These are phyloP conservation scores for Pitta sordida DNA, from an alignment of 2,113 vertebrate genomes.

Conservation along the genomic window DNA sequence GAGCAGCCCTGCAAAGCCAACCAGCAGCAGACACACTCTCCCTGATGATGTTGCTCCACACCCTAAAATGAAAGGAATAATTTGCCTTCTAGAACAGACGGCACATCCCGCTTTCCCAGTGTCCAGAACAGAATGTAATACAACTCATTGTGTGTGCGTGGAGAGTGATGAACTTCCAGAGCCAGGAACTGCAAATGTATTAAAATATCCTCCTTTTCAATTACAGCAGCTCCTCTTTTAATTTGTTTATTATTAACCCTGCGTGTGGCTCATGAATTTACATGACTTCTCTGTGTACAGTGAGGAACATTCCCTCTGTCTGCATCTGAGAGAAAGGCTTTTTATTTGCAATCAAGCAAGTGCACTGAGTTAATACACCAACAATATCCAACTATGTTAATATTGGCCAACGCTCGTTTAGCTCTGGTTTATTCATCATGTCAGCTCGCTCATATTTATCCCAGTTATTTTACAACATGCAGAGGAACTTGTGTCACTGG, in stretches of 20 bases:
- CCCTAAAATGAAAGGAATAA: not conserved
- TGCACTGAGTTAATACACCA: not conserved
- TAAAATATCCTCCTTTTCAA: not conserved
- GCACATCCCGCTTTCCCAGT: not conserved
- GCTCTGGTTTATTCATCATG: not conserved
- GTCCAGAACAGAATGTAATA: not conserved
- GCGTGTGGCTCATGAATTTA: slow-evolving; percentile 15
- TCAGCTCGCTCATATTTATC: not conserved
- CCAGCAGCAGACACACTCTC: not conserved
- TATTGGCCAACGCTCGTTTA: not conserved
- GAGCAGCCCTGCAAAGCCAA: not conserved
- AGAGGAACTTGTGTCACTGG: not conserved
- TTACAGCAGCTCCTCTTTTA: slow-evolving; percentile 24
- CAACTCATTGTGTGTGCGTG: not conserved
- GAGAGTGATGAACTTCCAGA: not conserved
- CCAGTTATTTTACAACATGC: not conserved
- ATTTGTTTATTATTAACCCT: slow-evolving; percentile 56
- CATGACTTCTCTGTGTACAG: not conserved
- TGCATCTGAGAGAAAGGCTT: not conserved
- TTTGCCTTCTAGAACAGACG: not conserved
- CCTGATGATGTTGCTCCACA: not conserved
- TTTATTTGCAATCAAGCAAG: slow-evolving; percentile 24
- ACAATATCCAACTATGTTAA: not conserved
- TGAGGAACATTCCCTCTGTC: not conserved
- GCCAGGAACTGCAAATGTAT: not conserved